These are phyloP conservation scores for Fistularia tabacaria DNA, from an alignment of 2,797 vertebrate genomes.

Conservation along the genomic window DNA sequence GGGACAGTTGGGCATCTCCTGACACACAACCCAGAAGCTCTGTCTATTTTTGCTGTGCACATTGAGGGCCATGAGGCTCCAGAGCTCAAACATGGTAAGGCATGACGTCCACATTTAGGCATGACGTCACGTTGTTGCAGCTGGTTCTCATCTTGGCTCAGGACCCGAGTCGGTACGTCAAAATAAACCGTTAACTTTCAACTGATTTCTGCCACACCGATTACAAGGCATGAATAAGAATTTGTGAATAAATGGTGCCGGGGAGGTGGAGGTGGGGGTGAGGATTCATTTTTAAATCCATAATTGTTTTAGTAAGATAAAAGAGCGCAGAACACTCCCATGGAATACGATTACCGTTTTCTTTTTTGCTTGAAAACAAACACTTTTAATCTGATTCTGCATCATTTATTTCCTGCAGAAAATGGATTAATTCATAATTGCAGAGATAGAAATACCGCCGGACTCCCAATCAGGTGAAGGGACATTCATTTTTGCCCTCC, in stretches of 20 bases:
- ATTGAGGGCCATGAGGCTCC: constrained; percentile 16
- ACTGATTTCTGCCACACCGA: not conserved
- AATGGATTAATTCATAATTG: too few species aligned
- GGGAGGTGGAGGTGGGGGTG: too few species aligned
- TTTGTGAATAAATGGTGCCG: too few species aligned
- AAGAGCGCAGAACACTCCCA: not conserved
- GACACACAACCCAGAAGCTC: constrained; percentile 28
- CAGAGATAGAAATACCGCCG: too few species aligned
- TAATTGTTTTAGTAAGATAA: not conserved
- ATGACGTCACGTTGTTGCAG: constrained; percentile 32
- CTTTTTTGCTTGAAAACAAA: not conserved
- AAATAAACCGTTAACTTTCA: not conserved
- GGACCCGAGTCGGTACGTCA: not conserved
- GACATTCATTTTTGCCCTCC: too few species aligned
- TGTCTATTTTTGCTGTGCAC: constrained; percentile 54
- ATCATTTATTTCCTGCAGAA: too few species aligned
- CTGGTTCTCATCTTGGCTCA: not conserved
- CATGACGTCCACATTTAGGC: constrained; percentile 54
- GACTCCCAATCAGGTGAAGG: too few species aligned
- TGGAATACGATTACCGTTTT: not conserved
- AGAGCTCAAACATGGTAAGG: constrained; percentile 57
- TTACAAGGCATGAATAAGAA: too few species aligned
- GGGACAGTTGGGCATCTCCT: constrained; percentile 18
- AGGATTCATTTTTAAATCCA: too few species aligned
- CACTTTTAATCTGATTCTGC: too few species aligned